phyloP scores from a whole-genome alignment of 2,797 vertebrate genomes.

The Garrulus glandarius region DNA sequence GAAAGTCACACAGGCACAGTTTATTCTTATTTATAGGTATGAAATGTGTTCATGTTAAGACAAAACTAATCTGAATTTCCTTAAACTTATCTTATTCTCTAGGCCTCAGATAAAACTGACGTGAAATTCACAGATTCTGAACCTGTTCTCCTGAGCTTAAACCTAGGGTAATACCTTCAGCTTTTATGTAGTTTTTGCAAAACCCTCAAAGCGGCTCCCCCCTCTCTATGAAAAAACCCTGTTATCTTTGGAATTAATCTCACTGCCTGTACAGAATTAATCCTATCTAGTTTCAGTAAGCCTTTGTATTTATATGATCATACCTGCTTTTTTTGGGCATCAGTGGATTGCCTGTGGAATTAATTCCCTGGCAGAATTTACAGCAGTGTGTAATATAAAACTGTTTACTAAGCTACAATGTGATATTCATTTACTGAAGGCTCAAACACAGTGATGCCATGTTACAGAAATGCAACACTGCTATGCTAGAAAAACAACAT shows the following conservation, averaged over 20 bases:
- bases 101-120: neutral
- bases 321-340: neutral
- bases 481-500: neutral
- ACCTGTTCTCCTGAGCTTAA: neutral
- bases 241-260: neutral
- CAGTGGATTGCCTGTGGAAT: neutral
- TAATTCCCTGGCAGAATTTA: neutral
- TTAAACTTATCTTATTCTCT: neutral
- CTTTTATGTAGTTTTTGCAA: neutral
- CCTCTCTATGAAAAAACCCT: neutral
- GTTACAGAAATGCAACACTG: neutral
- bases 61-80: neutral
- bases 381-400: neutral
- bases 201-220: neutral
- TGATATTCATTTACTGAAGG: neutral
- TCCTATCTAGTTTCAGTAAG: neutral
- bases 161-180: neutral
- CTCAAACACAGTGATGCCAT: neutral
- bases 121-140: neutral
- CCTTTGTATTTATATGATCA: neutral
- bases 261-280: neutral
- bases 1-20: neutral
- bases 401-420: neutral
- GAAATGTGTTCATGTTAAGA: neutral
- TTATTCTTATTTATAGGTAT: neutral